Conservation (phyloP, 2,888 invertebrate genomes). For the Caenorhabditis doughertyi region DNA sequence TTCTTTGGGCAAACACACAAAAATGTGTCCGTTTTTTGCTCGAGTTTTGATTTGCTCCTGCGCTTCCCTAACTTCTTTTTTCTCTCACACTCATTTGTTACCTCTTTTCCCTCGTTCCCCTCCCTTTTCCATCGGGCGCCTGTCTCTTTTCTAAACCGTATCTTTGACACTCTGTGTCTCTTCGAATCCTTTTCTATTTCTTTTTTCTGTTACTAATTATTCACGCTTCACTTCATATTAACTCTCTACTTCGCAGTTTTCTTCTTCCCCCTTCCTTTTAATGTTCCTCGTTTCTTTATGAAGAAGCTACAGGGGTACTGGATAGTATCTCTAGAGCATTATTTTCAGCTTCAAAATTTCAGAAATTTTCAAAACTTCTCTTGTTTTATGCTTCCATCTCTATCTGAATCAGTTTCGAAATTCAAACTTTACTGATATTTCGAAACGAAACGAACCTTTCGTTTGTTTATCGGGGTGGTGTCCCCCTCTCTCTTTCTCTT, state of each 20-base stretch:
- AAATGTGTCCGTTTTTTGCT: constrained; percentile 40
- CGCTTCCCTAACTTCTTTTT: constrained; percentile 13
- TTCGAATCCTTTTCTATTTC: not conserved
- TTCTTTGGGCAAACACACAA: constrained; percentile 35
- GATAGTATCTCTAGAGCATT: no score
- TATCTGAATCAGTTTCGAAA: constrained; percentile 9
- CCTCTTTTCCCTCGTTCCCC: not conserved
- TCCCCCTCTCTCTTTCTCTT: constrained; percentile 1
- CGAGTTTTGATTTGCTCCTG: not conserved
- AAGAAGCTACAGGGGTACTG: no score
- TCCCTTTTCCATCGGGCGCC: constrained; percentile 29
- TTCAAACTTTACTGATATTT: not conserved
- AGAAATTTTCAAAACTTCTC: not conserved
- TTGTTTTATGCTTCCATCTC: not conserved
- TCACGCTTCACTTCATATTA: constrained; percentile 42
- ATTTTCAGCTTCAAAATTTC: no score
- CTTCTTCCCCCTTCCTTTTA: constrained; percentile 2
- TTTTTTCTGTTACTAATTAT: constrained; percentile 51
- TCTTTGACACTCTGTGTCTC: constrained; percentile 40
- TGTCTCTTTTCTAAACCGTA: constrained; percentile 50
- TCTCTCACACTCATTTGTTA: constrained; percentile 2
- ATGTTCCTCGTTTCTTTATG: not conserved
- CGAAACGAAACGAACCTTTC: constrained; percentile 25
- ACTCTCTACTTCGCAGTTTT: constrained; percentile 17
- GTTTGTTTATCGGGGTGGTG: constrained; percentile 59